Conservation (phyloP, 2,797 vertebrate genomes). For the Chelonia mydas region DNA sequence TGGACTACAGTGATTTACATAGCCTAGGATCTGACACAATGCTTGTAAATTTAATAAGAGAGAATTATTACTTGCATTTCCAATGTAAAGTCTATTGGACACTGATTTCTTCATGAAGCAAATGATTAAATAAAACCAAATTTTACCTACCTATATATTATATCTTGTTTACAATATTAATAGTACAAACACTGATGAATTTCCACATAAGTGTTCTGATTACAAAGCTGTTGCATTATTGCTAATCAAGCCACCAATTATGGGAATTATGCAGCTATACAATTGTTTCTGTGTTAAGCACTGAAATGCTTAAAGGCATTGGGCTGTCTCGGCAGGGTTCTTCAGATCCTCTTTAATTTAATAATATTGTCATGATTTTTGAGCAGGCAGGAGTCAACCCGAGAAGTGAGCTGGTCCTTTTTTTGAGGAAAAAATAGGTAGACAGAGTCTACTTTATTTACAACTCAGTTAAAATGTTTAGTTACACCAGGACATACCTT, state of each 20-base stretch:
- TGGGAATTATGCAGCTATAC: not conserved
- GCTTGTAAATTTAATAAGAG: not conserved
- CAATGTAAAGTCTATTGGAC: constrained; percentile 5
- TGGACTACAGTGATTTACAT: not conserved
- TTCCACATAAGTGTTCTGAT: constrained; percentile 6
- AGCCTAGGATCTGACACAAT: constrained; percentile 12
- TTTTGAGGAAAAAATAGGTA: not conserved
- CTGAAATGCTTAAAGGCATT: constrained; percentile 10
- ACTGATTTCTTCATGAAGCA: constrained; percentile 11
- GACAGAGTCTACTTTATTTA: not conserved
- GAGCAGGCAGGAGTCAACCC: constrained; percentile 12
- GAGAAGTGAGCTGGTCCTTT: not conserved
- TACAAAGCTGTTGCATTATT: constrained; percentile 17
- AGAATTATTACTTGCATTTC: not conserved
- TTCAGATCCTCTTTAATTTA: constrained; percentile 1
- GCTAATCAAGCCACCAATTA: not conserved
- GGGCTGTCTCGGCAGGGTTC: constrained; percentile 9
- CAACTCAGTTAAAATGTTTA: not conserved
- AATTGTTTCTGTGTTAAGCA: constrained; percentile 25
- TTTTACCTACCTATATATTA: not conserved
- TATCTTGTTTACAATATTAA: constrained; percentile 2
- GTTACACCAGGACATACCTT: not conserved
- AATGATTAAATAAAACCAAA: not conserved
- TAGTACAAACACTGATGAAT: constrained; percentile 21
- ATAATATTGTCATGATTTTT: constrained; percentile 29